Conservation (phyloP, 1,140 invertebrate genomes). For the Agrilus planipennis region DNA sequence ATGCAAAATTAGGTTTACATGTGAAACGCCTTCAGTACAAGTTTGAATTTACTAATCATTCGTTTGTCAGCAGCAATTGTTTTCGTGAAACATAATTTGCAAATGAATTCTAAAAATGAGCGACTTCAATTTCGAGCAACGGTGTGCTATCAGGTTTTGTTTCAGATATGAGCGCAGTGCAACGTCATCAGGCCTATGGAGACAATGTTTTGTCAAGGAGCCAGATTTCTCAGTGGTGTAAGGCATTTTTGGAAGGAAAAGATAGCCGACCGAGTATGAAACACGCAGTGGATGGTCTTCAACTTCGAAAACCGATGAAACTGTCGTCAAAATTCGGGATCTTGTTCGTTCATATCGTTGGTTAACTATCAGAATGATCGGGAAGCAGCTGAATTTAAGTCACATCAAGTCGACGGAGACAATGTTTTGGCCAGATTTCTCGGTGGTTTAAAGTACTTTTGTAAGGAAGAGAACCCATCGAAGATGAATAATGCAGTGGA, state of each 20-base stretch:
- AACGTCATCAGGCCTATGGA: constrained; percentile 11
- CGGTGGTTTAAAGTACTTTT: constrained; percentile 13
- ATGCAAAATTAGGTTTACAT: not conserved
- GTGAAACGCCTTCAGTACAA: constrained; percentile 9
- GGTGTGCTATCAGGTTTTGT: constrained; percentile 18
- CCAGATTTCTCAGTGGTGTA: constrained; percentile 11
- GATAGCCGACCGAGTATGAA: constrained; percentile 13
- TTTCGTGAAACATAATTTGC: constrained; percentile 1
- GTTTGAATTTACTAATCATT: constrained; percentile 8
- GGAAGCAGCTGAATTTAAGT: constrained; percentile 1
- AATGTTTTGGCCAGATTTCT: constrained; percentile 11
- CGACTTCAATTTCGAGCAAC: constrained; percentile 12
- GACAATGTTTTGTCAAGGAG: constrained; percentile 10
- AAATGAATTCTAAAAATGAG: constrained; percentile 12
- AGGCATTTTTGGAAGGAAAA: constrained; percentile 15
- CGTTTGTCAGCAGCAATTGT: constrained; percentile 2
- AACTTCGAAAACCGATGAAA: constrained; percentile 10
- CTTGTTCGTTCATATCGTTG: constrained; percentile 4
- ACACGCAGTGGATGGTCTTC: constrained; percentile 6
- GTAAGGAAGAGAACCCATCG: constrained; percentile 12
- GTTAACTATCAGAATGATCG: constrained; percentile 5
- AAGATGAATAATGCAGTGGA: constrained; percentile 10
- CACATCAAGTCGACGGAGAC: constrained; percentile 12
- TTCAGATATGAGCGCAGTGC: constrained; percentile 15
- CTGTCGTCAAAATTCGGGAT: constrained; percentile 2